These are phyloP conservation scores for Chaetops frenatus DNA, from an alignment of 2,113 vertebrate genomes.

Conservation along the genomic window DNA sequence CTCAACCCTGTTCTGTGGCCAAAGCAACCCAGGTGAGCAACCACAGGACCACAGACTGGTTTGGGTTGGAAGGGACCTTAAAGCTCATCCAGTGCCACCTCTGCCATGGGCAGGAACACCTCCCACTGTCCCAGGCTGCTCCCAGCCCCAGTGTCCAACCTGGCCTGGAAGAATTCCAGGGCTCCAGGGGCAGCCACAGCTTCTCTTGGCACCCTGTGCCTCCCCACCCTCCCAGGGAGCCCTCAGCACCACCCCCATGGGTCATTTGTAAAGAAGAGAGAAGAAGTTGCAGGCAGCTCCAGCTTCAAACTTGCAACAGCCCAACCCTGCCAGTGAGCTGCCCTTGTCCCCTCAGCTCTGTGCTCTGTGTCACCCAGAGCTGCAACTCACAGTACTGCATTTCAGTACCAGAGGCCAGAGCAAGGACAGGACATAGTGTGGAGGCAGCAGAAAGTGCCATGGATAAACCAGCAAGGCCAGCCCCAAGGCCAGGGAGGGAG, in stretches of 20 bases:
- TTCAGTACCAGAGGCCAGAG: not conserved
- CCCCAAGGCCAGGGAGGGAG: fast-evolving
- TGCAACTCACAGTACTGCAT: not conserved
- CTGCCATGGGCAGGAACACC: not conserved
- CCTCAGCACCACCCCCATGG: not conserved
- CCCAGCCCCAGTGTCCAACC: fast-evolving
- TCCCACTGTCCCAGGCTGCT: not conserved
- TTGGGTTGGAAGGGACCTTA: not conserved
- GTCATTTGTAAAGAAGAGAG: not conserved
- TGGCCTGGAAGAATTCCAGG: not conserved
- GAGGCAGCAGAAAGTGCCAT: not conserved
- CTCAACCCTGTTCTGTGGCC: not conserved
- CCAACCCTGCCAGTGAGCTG: not conserved
- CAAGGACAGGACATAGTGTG: not conserved
- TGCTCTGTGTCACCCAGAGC: not conserved
- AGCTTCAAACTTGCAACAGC: not conserved
- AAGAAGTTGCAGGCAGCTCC: not conserved
- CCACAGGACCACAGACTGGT: not conserved
- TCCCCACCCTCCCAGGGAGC: fast-evolving
- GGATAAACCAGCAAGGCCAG: not conserved
- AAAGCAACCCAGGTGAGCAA: not conserved
- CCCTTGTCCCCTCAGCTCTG: not conserved
- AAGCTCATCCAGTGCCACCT: fast-evolving
- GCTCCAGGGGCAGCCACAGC: not conserved
- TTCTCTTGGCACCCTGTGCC: not conserved